Conservation (phyloP, 2,888 invertebrate genomes). For the Parnassius orleans region DNA sequence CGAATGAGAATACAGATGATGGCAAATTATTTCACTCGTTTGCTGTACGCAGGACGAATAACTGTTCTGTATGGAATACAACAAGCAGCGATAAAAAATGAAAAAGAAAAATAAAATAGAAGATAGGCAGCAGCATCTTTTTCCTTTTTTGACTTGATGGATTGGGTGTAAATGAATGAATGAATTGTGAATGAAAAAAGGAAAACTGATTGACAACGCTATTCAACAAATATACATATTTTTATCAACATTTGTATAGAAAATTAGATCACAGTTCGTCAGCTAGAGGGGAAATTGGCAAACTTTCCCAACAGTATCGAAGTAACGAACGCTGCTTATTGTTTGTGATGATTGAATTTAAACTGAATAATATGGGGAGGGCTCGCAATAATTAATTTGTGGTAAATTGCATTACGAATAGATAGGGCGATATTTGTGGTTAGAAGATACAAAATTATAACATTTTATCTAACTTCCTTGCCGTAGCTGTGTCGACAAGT, state of each 20-base stretch:
- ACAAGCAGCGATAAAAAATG: too few species aligned
- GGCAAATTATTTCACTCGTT: too few species aligned
- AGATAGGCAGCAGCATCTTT: too few species aligned
- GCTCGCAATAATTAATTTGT: conserved; percentile 17
- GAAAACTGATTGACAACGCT: not conserved
- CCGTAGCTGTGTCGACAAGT: too few species aligned
- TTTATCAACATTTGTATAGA: conserved; percentile 35
- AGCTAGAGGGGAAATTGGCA: conserved; percentile 38
- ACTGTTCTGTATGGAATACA: too few species aligned
- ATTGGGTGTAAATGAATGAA: too few species aligned
- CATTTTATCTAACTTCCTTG: too few species aligned
- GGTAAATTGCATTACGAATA: conserved; percentile 7
- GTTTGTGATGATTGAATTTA: conserved; percentile 42
- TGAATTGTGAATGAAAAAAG: too few species aligned
- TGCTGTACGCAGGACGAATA: too few species aligned
- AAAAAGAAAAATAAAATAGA: too few species aligned
- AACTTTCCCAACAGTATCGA: conserved; percentile 27
- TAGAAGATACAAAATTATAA: not conserved
- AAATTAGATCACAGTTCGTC: conserved; percentile 49
- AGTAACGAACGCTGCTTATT: conserved; percentile 45
- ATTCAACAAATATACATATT: conserved; percentile 33
- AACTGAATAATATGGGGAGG: conserved; percentile 31
- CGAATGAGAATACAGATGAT: too few species aligned
- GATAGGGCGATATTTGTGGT: conserved; percentile 21
- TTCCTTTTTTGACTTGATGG: too few species aligned